Conservation (phyloP, 2,797 vertebrate genomes). For the Pelobates cultripes region DNA sequence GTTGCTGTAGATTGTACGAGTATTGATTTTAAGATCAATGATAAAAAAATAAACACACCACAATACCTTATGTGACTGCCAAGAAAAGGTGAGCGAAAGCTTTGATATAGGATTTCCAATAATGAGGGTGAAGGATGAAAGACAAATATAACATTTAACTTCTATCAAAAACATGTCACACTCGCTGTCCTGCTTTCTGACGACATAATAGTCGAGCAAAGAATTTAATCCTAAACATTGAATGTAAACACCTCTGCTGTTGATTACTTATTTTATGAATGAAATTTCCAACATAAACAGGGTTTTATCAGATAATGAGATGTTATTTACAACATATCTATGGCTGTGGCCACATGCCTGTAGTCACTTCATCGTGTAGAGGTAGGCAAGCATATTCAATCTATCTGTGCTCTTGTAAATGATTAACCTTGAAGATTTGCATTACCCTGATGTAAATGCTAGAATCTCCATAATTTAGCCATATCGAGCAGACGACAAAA, state of each 20-base stretch:
- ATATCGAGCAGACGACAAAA: background rate
- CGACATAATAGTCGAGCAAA: conserved; percentile 16
- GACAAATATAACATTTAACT: conserved; percentile 7
- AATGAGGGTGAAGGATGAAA: background rate
- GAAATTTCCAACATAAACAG: conserved; percentile 25
- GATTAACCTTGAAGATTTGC: conserved; percentile 1
- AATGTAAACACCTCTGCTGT: conserved; percentile 21
- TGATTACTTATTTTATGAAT: conserved; percentile 30
- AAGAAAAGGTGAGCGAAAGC: background rate
- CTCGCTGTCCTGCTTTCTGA: background rate
- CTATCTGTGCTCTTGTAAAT: background rate
- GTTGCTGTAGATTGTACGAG: background rate
- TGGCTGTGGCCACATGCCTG: conserved; percentile 16
- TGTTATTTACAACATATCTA: conserved; percentile 25
- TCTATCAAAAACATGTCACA: conserved; percentile 34
- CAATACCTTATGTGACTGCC: background rate
- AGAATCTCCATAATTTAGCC: conserved; percentile 3
- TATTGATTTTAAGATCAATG: conserved; percentile 10
- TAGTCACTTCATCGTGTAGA: background rate
- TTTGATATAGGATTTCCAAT: background rate
- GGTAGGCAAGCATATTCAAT: background rate
- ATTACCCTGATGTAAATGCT: background rate
- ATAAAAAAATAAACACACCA: conserved; percentile 4
- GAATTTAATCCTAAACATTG: conserved; percentile 5
- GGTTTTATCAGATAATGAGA: conserved; percentile 19